Conservation (phyloP, 2,888 invertebrate species). For the Eupithecia subumbrata region DNA sequence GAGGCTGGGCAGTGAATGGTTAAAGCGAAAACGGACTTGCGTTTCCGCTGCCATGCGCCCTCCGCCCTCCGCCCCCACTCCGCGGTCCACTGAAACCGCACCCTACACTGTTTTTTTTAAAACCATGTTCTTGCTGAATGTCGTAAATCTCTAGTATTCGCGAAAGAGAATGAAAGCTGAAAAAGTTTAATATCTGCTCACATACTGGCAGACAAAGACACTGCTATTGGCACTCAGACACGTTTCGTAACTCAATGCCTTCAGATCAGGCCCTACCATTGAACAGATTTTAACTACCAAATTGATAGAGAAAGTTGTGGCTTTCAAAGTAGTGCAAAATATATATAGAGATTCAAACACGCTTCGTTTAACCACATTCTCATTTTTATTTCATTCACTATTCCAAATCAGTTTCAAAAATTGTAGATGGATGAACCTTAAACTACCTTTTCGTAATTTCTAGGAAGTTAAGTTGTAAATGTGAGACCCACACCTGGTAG, state of each 20-base stretch:
- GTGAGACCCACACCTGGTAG: no score
- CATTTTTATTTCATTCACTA: no score
- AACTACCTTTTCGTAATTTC: no score
- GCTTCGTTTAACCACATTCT: no score
- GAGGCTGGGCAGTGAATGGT: no score
- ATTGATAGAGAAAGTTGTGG: no score
- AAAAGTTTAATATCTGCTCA: conserved; percentile 35
- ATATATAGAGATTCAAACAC: not conserved
- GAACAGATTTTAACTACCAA: not conserved
- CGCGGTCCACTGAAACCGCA: not conserved
- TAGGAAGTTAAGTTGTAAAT: no score
- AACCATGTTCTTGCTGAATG: not conserved
- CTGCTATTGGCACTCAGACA: conserved; percentile 28
- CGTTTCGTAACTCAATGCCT: conserved; percentile 32
- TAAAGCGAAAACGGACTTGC: not conserved
- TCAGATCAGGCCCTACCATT: conserved; percentile 8
- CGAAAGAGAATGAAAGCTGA: conserved; percentile 3
- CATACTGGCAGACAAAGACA: conserved; percentile 24
- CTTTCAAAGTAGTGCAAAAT: not conserved
- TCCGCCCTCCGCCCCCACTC: not conserved
- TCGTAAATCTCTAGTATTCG: conserved; percentile 7
- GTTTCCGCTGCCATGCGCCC: not conserved
- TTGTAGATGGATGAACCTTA: no score
- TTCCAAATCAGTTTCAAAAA: no score
- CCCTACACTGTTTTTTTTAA: not conserved